Evolutionary conservation across 1,140 invertebrate species (phyloP), one percentile per base, ranked within the genome.

Genomic region (Cherax destructor): DNA sequence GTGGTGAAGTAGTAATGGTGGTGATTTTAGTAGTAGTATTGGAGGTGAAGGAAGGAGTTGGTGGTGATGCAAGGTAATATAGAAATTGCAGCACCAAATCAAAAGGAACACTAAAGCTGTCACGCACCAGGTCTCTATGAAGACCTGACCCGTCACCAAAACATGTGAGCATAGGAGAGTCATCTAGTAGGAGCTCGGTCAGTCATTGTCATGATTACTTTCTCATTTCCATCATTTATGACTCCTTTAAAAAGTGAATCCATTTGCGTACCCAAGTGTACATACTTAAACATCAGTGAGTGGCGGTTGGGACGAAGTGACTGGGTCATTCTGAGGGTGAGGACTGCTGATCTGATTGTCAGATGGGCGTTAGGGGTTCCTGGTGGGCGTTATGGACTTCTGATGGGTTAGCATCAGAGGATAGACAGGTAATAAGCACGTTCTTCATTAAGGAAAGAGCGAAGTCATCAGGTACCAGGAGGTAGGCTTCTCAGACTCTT

Each of bases 381-480:
- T 77, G 84, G 77, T 77, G n/a, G 61, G 24, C 41, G 56, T 47
- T 30, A 59, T 9, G 30, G 61, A 21, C 65, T 11, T 41, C 59
- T 11, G 83, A 65, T 24, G 69, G 83, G 52, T 5, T 47, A 4
- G 80, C 4, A 41, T 52, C 9, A 5, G 30, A 11, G 47, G 50
- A 78, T 10, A 76, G 85, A 61, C 56, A 77, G 52, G 79, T 87
- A 87, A 87, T 87, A 76, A 87, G 79, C 85, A 52, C 85, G 85
- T 76, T 78, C 76, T 79, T 87, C 85, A 87, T 87, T 79, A 87
- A 77, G 76, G 85, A 87, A 86, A 87, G 76, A 87, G 85, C 56
- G n/a, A 52, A 87, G 85, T 87, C 85, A 87, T 87, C 74, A 87
- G 30, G 85, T 59, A 76, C 21, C 77, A 7, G 10, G 41, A 10